Percentiles rank a stretch among this genome's conserved stretches.
Conservation (phyloP, 30 jellyfish, hydroid and myxozoan genomes). For the Hydra vulgaris region DNA sequence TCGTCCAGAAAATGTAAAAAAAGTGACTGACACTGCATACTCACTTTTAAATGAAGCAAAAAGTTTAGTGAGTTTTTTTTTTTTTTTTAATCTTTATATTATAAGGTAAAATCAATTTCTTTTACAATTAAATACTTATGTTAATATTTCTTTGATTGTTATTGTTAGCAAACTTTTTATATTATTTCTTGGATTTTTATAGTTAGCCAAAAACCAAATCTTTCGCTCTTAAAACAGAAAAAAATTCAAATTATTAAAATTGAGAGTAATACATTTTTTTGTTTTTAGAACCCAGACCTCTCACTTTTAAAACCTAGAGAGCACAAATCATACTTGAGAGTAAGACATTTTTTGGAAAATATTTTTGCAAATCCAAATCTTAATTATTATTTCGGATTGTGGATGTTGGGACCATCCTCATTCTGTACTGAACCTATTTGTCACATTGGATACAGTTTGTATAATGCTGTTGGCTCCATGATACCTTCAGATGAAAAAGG, state of each 20-base stretch:
- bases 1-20: conserved; percentile 66
- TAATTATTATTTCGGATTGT: conserved; percentile 64
- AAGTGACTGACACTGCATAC: conserved; percentile 56
- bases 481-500: conserved; percentile 49
- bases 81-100: neutral
- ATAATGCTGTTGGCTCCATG: conserved; percentile 47
- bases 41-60: conserved; percentile 47
- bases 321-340: conserved; percentile 68
- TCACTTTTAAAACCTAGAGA: conserved; percentile 67
- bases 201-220: too few relatives aligned
- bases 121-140: too few relatives aligned
- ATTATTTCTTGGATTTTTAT: too few relatives aligned
- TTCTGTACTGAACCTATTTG: conserved; percentile 88
- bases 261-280: too few relatives aligned
- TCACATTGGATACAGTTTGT: conserved; percentile 40
- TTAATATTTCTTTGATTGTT: too few relatives aligned
- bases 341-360: conserved; percentile 59
- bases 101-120: too few relatives aligned
- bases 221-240: too few relatives aligned
- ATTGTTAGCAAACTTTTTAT: too few relatives aligned
- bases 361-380: conserved; percentile 60
- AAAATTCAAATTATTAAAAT: too few relatives aligned
- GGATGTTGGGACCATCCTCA: conserved; percentile 87
- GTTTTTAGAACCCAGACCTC: conserved; percentile 54
- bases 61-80: conserved; percentile 28